Conservation (phyloP, 1,140 invertebrate species). For the Leguminivora glycinivorella region DNA sequence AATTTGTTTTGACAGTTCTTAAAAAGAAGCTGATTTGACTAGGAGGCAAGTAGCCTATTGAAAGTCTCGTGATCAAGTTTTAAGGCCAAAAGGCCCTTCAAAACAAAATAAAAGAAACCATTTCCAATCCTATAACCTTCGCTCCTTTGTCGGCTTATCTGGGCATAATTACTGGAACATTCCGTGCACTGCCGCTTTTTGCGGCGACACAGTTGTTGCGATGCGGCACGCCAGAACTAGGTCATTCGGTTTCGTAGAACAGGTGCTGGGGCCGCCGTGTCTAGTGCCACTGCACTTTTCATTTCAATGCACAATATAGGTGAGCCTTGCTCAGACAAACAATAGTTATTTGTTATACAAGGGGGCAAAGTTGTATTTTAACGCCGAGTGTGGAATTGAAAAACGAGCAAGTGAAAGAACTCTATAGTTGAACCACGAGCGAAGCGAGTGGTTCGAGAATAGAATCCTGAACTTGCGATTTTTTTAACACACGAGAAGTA, state of each 20-base stretch:
- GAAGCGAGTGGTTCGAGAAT: no score
- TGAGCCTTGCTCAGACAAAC: not conserved
- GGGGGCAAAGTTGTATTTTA: no score
- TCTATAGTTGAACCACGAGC: no score
- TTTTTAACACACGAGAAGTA: no score
- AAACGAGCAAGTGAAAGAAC: no score
- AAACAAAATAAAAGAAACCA: not conserved
- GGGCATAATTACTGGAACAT: constrained; percentile 20
- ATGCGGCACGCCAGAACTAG: constrained; percentile 22
- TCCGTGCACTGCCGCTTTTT: constrained; percentile 19
- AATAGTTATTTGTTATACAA: no score
- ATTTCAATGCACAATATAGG: not conserved
- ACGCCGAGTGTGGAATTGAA: no score
- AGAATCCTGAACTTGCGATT: no score
- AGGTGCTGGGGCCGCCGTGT: not conserved
- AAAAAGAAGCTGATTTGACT: no score
- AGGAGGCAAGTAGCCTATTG: no score
- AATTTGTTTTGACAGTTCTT: no score
- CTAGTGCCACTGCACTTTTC: constrained; percentile 4
- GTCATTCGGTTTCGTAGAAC: constrained; percentile 26
- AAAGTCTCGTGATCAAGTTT: no score
- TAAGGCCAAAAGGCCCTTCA: not conserved
- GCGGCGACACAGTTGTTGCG: constrained; percentile 27
- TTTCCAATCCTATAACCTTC: constrained; percentile 2
- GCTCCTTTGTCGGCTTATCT: constrained; percentile 23